phyloP scores from a whole-genome alignment of 2,797 vertebrate genomes.

The Crenichthys baileyi region DNA sequence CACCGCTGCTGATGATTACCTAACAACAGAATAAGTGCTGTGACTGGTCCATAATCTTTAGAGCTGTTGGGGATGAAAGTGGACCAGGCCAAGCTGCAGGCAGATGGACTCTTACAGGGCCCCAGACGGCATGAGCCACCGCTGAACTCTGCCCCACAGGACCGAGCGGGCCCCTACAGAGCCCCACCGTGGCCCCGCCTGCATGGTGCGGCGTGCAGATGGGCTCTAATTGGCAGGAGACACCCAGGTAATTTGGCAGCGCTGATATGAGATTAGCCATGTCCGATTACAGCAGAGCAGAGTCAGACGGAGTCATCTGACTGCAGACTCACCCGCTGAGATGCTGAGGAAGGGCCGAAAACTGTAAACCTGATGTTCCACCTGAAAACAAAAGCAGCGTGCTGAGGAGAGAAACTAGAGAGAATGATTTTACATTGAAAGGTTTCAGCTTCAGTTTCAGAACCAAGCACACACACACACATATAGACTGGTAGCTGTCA shows the following conservation, averaged over 20 bases:
- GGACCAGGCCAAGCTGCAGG: slow-evolving; percentile 65
- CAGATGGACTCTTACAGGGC: slow-evolving; percentile 66
- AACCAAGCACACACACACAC: background rate
- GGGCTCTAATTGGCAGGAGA: slow-evolving; percentile 70
- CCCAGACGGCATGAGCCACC: background rate
- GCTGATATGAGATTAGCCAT: slow-evolving; percentile 71
- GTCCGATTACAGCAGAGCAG: slow-evolving; percentile 69
- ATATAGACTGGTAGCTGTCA: background rate
- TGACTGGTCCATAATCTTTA: background rate
- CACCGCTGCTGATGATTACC: background rate
- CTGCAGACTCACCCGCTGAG: slow-evolving; percentile 62
- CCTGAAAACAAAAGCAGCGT: background rate
- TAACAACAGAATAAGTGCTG: background rate
- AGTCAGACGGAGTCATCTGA: slow-evolving; percentile 59
- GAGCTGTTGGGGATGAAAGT: slow-evolving; percentile 63
- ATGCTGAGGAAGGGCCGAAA: background rate
- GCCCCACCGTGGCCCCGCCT: slow-evolving; percentile 37
- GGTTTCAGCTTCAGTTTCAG: background rate
- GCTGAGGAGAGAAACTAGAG: background rate
- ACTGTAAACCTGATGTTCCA: background rate
- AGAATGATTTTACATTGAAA: background rate
- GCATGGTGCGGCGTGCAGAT: slow-evolving; percentile 47
- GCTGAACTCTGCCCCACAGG: background rate
- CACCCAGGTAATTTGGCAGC: slow-evolving; percentile 64
- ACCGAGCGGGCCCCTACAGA: slow-evolving; percentile 29